phyloP scores from a whole-genome alignment of 2,113 vertebrate species.

The Elephantulus edwardii region DNA sequence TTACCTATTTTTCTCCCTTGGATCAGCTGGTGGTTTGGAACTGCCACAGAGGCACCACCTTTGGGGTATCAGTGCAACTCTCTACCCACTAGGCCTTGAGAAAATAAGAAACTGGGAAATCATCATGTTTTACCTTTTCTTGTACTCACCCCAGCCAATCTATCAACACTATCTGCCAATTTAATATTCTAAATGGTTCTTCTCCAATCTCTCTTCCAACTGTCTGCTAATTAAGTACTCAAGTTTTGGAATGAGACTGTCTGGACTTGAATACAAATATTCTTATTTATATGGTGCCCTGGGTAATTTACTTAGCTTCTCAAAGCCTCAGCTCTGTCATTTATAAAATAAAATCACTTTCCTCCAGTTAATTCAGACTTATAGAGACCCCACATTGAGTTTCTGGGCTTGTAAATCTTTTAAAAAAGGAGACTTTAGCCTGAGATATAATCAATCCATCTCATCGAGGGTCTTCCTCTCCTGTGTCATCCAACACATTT shows the following conservation, averaged over 20 bases:
- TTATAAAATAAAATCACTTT: too few species aligned
- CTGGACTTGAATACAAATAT: background rate
- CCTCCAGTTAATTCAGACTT: too few species aligned
- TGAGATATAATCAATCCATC: too few species aligned
- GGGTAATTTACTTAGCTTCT: slow-evolving; percentile 7
- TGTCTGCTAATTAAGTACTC: background rate
- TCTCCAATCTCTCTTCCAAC: background rate
- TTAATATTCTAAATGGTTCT: background rate
- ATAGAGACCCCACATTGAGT: too few species aligned
- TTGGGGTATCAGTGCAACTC: too few species aligned
- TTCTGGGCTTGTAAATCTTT: too few species aligned
- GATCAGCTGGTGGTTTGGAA: too few species aligned
- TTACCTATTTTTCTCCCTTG: too few species aligned
- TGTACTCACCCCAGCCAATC: background rate
- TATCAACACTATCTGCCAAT: background rate
- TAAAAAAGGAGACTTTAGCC: too few species aligned
- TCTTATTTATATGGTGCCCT: background rate
- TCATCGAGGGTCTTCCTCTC: too few species aligned
- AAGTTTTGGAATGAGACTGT: background rate
- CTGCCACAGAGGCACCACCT: too few species aligned
- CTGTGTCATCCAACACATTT: too few species aligned
- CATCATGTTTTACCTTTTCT: background rate
- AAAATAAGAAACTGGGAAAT: background rate
- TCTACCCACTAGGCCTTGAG: background rate
- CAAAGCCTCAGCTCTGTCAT: slow-evolving; percentile 38